A percentile compares a stretch with the other conserved stretches of the same genome.
Evolutionary conservation across 64 coral and sea anemone species (phyloP).

Genomic region (Porites australiensis): DNA sequence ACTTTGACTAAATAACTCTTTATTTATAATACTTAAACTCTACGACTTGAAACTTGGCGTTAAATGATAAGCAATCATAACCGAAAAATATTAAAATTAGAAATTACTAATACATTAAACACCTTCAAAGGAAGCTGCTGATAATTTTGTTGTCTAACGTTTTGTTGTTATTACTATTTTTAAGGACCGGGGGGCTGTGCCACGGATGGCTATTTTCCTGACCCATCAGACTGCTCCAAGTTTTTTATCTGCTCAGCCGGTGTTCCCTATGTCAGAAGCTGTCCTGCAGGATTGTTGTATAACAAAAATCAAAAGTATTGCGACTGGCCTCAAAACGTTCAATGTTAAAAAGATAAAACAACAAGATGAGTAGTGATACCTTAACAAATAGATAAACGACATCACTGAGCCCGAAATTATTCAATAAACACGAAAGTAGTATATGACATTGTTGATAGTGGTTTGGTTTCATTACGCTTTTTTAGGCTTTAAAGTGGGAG

Average conservation of each 20-base stretch:
- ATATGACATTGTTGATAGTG: neutral
- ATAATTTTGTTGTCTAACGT: too few relatives aligned
- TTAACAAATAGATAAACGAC: neutral
- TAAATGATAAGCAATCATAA: too few relatives aligned
- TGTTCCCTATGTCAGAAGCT: slow-evolving; percentile 1
- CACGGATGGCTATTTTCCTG: slow-evolving; percentile 49
- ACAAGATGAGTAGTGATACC: neutral
- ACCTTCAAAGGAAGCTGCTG: too few relatives aligned
- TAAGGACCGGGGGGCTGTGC: slow-evolving; percentile 52
- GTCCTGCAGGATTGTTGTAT: slow-evolving; percentile 53
- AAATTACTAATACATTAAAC: too few relatives aligned
- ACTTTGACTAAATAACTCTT: too few relatives aligned
- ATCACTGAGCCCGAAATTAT: too few relatives aligned
- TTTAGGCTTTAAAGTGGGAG: too few relatives aligned
- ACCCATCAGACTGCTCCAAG: slow-evolving; percentile 60
- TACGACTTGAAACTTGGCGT: too few relatives aligned
- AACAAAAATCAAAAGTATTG: slow-evolving; percentile 66
- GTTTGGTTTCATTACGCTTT: too few relatives aligned
- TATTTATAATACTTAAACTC: too few relatives aligned
- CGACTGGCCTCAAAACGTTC: slow-evolving; percentile 82
- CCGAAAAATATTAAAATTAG: too few relatives aligned
- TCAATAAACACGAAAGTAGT: too few relatives aligned
- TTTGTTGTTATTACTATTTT: neutral
- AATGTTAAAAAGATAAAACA: slow-evolving; percentile 1
- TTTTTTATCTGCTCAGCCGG: slow-evolving; percentile 48